Evolutionary conservation across 2,888 invertebrate species (phyloP).

Genomic region (Aspidiotus rigidus): DNA sequence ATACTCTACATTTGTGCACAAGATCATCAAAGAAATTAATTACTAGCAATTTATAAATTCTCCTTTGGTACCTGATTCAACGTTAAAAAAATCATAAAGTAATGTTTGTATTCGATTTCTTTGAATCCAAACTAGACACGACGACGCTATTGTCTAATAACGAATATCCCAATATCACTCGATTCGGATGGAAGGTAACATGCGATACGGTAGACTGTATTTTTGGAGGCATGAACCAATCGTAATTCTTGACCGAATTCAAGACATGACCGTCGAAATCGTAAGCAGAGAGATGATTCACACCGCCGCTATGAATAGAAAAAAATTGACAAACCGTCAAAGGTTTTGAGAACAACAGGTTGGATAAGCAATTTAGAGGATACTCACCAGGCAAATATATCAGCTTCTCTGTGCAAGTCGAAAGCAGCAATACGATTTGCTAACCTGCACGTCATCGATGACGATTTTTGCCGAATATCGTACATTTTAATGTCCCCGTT

Average conservation of each 20-base stretch:
- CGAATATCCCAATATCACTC: conserved; percentile 75
- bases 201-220: conserved; percentile 59
- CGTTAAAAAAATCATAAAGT: background rate
- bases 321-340: too few species aligned
- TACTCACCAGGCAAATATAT: conserved; percentile 72
- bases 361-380: too few species aligned
- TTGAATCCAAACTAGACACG: conserved; percentile 63
- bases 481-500: conserved; percentile 67
- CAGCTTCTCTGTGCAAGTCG: conserved; percentile 68
- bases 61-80: too few species aligned
- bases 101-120: conserved; percentile 48
- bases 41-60: too few species aligned
- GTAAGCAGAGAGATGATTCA: conserved; percentile 43
- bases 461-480: conserved; percentile 56
- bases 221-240: conserved; percentile 59
- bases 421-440: conserved; percentile 70
- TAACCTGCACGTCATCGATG: conserved; percentile 55
- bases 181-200: conserved; percentile 80
- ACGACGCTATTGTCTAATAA: conserved; percentile 75
- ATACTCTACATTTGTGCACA: too few species aligned
- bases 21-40: too few species aligned
- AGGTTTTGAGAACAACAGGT: background rate
- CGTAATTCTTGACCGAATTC: conserved; percentile 77
- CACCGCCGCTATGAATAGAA: conserved; percentile 24
- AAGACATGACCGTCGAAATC: conserved; percentile 61